Evolutionary conservation across 2,113 vertebrate genomes (phyloP).

Genomic region (Merops nubicus): DNA sequence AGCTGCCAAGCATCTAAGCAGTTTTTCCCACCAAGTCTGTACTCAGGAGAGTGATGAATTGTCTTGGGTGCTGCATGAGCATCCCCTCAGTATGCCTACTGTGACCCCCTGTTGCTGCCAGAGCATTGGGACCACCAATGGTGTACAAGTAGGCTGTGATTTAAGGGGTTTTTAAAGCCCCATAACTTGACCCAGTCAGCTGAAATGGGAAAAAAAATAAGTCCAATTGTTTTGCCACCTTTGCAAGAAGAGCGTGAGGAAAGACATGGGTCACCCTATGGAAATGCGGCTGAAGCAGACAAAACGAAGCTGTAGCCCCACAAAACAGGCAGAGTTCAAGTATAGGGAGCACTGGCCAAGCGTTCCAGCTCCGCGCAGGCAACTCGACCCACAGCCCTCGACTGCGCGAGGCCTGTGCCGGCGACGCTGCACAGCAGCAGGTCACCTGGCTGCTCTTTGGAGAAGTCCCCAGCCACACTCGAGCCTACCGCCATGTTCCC

Average conservation of each 20-base stretch:
- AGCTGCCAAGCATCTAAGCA: background rate
- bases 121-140: background rate
- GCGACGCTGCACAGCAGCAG: background rate
- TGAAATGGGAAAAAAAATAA: background rate
- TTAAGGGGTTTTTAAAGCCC: background rate
- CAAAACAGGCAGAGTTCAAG: background rate
- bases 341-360: background rate
- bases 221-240: background rate
- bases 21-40: background rate
- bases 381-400: rapidly evolving
- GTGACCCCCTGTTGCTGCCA: background rate
- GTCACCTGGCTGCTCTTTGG: background rate
- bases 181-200: background rate
- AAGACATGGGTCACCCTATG: background rate
- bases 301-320: background rate
- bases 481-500: rapidly evolving
- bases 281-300: background rate
- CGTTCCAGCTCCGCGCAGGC: background rate
- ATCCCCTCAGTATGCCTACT: rapidly evolving
- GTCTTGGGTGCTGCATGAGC: background rate
- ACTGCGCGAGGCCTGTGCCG: rapidly evolving
- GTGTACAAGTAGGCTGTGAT: background rate
- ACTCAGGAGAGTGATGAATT: background rate
- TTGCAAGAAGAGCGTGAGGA: background rate
- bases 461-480: background rate